Evolutionary conservation across 2,888 invertebrate genomes (phyloP).

Genomic region (Schrankia costaestrigalis): DNA sequence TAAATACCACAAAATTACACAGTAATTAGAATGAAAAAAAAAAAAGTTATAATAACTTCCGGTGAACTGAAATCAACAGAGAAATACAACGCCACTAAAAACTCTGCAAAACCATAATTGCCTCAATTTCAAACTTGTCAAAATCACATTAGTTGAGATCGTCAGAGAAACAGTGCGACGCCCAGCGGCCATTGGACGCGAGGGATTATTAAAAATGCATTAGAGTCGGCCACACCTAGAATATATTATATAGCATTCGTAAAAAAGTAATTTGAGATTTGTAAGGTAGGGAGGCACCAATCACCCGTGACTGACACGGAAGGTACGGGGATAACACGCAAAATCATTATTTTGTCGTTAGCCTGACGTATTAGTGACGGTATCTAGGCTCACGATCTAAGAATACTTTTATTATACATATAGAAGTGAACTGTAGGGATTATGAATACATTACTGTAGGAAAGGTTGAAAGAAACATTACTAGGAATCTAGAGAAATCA

Average conservation of each 20-base stretch:
- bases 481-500: no score
- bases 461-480: no score
- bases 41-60: conserved; percentile 50
- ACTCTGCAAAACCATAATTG: conserved; percentile 71
- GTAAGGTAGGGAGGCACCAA: conserved; percentile 60
- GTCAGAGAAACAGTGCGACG: conserved; percentile 57
- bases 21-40: conserved; percentile 10
- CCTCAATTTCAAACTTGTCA: conserved; percentile 78
- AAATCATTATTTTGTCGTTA: conserved; percentile 80
- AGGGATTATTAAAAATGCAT: conserved; percentile 78
- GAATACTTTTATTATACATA: conserved; percentile 42
- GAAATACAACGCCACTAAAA: conserved; percentile 67
- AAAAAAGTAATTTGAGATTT: conserved; percentile 72
- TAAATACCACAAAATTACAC: conserved; percentile 8
- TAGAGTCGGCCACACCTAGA: conserved; percentile 72
- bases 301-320: conserved; percentile 76
- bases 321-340: conserved; percentile 71
- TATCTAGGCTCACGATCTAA: conserved; percentile 52
- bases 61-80: conserved; percentile 45
- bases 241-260: conserved; percentile 53
- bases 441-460: no score
- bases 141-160: conserved; percentile 76
- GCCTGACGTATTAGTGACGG: conserved; percentile 60
- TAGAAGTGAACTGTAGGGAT: no score
- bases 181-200: conserved; percentile 69